Conservation (phyloP, 2,888 invertebrate species). For the Trissolcus japonicus region DNA sequence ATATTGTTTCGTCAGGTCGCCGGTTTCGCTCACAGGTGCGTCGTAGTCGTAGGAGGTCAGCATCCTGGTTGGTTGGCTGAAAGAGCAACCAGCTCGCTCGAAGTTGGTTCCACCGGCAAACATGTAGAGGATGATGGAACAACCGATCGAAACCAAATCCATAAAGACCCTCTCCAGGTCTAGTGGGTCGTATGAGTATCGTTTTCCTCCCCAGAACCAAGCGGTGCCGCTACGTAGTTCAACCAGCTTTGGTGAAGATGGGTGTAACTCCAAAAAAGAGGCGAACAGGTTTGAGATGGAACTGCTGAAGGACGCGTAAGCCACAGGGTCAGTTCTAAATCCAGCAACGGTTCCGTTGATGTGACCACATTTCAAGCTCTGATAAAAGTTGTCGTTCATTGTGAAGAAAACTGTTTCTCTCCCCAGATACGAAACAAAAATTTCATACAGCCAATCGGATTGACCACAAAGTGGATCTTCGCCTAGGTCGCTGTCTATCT, state of each 20-base stretch:
- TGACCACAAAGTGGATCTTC: constrained; percentile 79
- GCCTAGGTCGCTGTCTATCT: constrained; percentile 82
- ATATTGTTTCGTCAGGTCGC: constrained; percentile 79
- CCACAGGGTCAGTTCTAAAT: constrained; percentile 45
- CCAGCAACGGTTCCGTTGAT: constrained; percentile 70
- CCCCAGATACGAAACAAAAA: constrained; percentile 76
- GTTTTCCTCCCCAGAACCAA: constrained; percentile 53
- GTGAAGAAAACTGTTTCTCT: constrained; percentile 79
- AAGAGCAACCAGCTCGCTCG: constrained; percentile 39
- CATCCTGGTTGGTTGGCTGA: constrained; percentile 66
- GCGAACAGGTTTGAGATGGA: constrained; percentile 40
- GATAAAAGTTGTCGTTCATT: constrained; percentile 78
- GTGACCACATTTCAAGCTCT: constrained; percentile 78
- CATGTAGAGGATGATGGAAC: constrained; percentile 55
- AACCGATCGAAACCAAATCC: constrained; percentile 25
- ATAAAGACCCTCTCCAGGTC: constrained; percentile 23
- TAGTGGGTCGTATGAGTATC: constrained; percentile 22
- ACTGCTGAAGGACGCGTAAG: constrained; percentile 38
- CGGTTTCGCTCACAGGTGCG: constrained; percentile 79
- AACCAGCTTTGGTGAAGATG: constrained; percentile 40
- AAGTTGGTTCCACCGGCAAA: constrained; percentile 59
- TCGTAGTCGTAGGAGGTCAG: constrained; percentile 81
- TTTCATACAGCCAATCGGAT: constrained; percentile 78
- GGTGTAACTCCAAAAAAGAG: constrained; percentile 19
- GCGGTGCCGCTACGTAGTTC: constrained; percentile 48